These are phyloP conservation scores for Amphibalanus amphitrite DNA, from an alignment of 1,140 invertebrate species.

Conservation along the genomic window DNA sequence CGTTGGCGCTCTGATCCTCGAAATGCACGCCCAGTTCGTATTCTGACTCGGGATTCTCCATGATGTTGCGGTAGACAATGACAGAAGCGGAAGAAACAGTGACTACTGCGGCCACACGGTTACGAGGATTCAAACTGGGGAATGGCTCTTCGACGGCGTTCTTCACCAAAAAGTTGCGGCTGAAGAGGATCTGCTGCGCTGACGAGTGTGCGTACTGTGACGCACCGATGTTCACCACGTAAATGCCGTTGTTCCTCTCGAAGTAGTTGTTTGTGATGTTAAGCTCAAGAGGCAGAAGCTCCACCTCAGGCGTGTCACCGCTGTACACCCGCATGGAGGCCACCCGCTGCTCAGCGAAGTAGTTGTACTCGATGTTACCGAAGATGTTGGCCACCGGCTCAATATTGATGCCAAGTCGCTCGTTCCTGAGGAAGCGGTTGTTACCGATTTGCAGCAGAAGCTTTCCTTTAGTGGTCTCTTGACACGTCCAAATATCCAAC, in stretches of 20 bases:
- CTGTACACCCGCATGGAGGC: slow-evolving; percentile 82
- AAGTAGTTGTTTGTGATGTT: slow-evolving; percentile 78
- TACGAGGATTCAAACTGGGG: slow-evolving; percentile 59
- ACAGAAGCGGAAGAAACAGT: slow-evolving; percentile 74
- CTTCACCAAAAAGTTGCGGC: slow-evolving; percentile 65
- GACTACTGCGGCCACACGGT: slow-evolving; percentile 72
- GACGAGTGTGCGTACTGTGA: slow-evolving; percentile 25
- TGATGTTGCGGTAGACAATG: slow-evolving; percentile 71
- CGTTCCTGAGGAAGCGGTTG: slow-evolving; percentile 59
- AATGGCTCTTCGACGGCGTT: slow-evolving; percentile 82
- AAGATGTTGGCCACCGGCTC: slow-evolving; percentile 67
- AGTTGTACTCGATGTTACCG: slow-evolving; percentile 66
- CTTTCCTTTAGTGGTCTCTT: slow-evolving; percentile 24
- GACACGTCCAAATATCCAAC: slow-evolving; percentile 55
- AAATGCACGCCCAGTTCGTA: slow-evolving; percentile 93
- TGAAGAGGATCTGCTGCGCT: slow-evolving; percentile 56
- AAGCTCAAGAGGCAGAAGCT: slow-evolving; percentile 47
- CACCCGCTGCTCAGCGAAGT: slow-evolving; percentile 58
- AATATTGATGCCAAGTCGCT: slow-evolving; percentile 56
- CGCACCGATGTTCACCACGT: slow-evolving; percentile 60
- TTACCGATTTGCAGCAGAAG: slow-evolving; percentile 49
- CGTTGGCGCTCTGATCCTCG: slow-evolving; percentile 74
- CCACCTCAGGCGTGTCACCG: slow-evolving; percentile 46
- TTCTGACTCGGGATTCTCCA: slow-evolving; percentile 72
- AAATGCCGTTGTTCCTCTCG: slow-evolving; percentile 63